Evolutionary conservation across 1,140 invertebrate genomes (phyloP).

Genomic region (Scylla paramamosain): DNA sequence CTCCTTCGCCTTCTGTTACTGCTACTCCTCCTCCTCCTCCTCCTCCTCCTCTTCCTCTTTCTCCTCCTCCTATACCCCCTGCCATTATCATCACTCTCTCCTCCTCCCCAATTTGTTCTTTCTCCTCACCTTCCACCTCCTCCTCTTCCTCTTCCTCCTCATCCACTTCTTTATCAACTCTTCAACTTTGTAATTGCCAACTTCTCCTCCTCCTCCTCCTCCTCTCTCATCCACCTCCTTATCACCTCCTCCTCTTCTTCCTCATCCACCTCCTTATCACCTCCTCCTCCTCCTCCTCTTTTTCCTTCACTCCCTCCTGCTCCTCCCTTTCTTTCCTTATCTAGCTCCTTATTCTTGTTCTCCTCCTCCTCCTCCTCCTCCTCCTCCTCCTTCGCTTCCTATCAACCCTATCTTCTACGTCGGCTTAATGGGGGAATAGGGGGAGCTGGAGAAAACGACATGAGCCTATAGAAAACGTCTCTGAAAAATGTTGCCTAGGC

Average conservation of each 20-base stretch:
- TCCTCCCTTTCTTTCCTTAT: neutral
- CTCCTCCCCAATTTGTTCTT: neutral
- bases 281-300: neutral
- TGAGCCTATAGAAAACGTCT: too few relatives aligned
- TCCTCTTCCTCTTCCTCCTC: neutral
- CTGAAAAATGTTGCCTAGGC: too few relatives aligned
- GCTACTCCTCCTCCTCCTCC: neutral
- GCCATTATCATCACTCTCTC: too few relatives aligned
- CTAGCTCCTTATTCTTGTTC: neutral
- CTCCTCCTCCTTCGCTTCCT: neutral
- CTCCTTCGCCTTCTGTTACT: too few relatives aligned
- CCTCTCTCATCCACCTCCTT: neutral
- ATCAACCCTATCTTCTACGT: too few relatives aligned
- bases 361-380: neutral
- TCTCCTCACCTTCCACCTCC: neutral
- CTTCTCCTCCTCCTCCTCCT: neutral
- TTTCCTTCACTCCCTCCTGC: neutral
- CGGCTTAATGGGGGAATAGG: too few relatives aligned
- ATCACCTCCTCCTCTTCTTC: neutral
- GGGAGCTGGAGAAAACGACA: too few relatives aligned
- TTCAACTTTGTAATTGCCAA: too few relatives aligned
- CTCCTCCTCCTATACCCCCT: neutral
- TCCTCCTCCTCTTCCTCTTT: neutral
- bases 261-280: neutral
- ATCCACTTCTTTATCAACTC: neutral